Percentiles rank a stretch among this genome's conserved stretches.
These are phyloP conservation scores for Sebastes aleutianus DNA, from an alignment of 2,797 vertebrate genomes.

Conservation along the genomic window DNA sequence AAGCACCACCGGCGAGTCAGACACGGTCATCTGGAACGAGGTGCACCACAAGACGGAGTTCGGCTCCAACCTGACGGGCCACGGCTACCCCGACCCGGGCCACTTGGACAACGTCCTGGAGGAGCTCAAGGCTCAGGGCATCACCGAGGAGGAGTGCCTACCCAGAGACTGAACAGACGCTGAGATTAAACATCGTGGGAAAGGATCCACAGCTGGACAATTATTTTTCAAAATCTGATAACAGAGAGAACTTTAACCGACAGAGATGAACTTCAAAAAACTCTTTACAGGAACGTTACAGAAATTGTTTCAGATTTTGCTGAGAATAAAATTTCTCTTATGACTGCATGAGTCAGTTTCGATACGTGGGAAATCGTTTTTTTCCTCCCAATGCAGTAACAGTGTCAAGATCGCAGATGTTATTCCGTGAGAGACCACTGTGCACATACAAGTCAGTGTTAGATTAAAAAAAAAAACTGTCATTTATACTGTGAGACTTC, in stretches of 20 bases:
- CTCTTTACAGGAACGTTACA: slow-evolving; percentile 16
- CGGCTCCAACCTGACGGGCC: slow-evolving; percentile 94
- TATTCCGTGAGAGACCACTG: slow-evolving; percentile 65
- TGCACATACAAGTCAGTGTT: slow-evolving; percentile 68
- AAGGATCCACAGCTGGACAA: background rate
- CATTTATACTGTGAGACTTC: slow-evolving; percentile 76
- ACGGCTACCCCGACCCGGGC: slow-evolving; percentile 92
- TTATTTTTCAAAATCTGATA: slow-evolving; percentile 19
- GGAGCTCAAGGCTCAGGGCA: slow-evolving; percentile 94
- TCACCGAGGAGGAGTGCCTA: slow-evolving; percentile 89
- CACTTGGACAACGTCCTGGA: slow-evolving; percentile 96
- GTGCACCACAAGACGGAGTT: slow-evolving; percentile 98
- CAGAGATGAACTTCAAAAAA: slow-evolving; percentile 12
- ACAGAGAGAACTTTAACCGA: slow-evolving; percentile 13
- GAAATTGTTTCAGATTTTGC: slow-evolving; percentile 31
- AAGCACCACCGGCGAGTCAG: slow-evolving; percentile 95
- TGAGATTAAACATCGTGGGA: slow-evolving; percentile 3
- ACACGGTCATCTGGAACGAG: slow-evolving; percentile 97
- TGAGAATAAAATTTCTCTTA: slow-evolving; percentile 16
- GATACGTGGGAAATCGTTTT: slow-evolving; percentile 26
- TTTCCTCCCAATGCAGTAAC: slow-evolving; percentile 57
- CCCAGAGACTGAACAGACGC: slow-evolving; percentile 75
- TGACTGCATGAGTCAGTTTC: slow-evolving; percentile 64
- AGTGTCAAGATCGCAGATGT: slow-evolving; percentile 50
- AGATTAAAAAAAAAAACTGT: slow-evolving; percentile 35